These are phyloP conservation scores for Dioctria rufipes DNA, from an alignment of 2,888 invertebrate genomes.

Conservation along the genomic window DNA sequence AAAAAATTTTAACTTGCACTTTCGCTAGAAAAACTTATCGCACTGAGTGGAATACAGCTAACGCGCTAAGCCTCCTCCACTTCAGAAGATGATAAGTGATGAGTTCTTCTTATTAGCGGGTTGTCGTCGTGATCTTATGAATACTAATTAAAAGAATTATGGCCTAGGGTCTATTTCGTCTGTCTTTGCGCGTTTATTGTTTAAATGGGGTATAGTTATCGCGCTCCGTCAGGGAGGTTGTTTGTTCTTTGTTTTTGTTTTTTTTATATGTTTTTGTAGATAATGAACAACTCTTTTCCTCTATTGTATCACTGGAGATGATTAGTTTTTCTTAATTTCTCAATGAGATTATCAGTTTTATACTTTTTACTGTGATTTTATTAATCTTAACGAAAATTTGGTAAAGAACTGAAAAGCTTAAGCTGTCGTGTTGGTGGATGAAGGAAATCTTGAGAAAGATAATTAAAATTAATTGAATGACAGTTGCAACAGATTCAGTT, in stretches of 20 bases:
- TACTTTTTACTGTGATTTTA: neutral
- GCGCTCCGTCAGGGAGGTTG: neutral
- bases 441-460: too few relatives aligned
- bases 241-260: too few relatives aligned
- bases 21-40: conserved; percentile 9
- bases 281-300: neutral
- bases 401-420: too few relatives aligned
- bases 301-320: neutral
- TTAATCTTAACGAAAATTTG: too few relatives aligned
- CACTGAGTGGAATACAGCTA: conserved; percentile 5
- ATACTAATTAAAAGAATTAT: conserved; percentile 38
- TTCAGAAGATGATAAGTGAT: conserved; percentile 23
- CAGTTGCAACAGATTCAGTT: too few relatives aligned
- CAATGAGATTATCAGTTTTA: neutral
- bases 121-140: conserved; percentile 24
- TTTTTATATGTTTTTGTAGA: neutral
- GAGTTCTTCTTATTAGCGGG: conserved; percentile 39
- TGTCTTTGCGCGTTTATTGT: conserved; percentile 4
- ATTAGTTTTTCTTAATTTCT: neutral
- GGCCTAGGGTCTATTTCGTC: neutral
- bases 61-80: neutral
- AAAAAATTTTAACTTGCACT: conserved; percentile 43
- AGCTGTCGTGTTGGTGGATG: too few relatives aligned
- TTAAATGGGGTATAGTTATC: conserved; percentile 3
- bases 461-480: too few relatives aligned